A percentile compares a stretch with the other conserved stretches of the same genome.
Conservation (phyloP, 2,113 vertebrate genomes). For the Ranitomeya variabilis region DNA sequence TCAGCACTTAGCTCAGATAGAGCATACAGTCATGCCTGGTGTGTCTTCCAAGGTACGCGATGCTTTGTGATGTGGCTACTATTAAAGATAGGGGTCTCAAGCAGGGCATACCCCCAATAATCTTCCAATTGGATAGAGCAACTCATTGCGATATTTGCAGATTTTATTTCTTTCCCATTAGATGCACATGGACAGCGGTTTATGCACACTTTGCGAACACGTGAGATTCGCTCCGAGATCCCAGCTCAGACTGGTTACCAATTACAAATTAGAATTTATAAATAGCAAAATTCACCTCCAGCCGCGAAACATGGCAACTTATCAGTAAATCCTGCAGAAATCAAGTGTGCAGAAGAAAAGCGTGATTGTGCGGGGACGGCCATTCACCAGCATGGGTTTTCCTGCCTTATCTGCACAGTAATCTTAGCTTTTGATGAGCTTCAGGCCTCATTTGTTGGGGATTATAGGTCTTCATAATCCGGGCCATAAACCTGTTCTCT, state of each 20-base stretch:
- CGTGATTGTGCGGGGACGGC: not conserved
- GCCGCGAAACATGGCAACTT: conserved; percentile 8
- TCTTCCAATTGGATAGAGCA: too few relatives aligned
- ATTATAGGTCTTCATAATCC: conserved; percentile 53
- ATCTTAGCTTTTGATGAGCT: conserved; percentile 31
- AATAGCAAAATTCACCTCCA: conserved; percentile 39
- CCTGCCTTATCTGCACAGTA: conserved; percentile 48
- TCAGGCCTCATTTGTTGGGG: conserved; percentile 50
- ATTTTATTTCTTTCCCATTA: not conserved
- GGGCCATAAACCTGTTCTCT: conserved; percentile 31
- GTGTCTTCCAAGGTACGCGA: too few relatives aligned
- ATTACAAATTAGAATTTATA: conserved; percentile 41
- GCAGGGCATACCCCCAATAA: too few relatives aligned
- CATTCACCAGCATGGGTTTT: conserved; percentile 30
- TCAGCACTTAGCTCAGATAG: too few relatives aligned
- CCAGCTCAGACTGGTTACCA: conserved; percentile 1
- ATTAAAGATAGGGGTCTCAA: too few relatives aligned
- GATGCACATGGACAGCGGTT: not conserved
- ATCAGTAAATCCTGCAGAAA: conserved; percentile 25
- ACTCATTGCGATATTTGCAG: not conserved
- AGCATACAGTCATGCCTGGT: too few relatives aligned
- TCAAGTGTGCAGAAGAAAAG: conserved; percentile 26
- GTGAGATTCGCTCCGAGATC: not conserved
- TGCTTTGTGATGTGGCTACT: too few relatives aligned
- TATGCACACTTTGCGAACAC: not conserved